phyloP scores from a whole-genome alignment of 2,888 invertebrate genomes.

The Sarcophaga variegata region DNA sequence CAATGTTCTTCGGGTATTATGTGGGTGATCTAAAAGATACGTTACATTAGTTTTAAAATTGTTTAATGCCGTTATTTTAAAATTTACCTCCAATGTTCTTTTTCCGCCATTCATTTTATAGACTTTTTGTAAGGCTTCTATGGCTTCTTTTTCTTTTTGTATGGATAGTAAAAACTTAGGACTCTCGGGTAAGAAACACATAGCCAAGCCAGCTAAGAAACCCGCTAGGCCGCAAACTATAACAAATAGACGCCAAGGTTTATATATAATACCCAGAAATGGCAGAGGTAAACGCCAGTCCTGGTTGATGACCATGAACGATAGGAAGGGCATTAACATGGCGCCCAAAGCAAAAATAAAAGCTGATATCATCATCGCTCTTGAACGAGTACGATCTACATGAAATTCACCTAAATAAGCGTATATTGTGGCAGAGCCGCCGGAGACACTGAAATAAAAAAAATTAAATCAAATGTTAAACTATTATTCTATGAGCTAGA shows the following conservation, averaged over 20 bases:
- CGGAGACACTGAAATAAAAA: slow-evolving; percentile 76
- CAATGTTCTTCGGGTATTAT: slow-evolving; percentile 72
- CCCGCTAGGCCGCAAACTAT: slow-evolving; percentile 77
- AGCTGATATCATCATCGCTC: slow-evolving; percentile 79
- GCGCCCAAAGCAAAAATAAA: slow-evolving; percentile 78
- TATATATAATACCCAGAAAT: slow-evolving; percentile 74
- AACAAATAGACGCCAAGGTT: slow-evolving; percentile 79
- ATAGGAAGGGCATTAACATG: slow-evolving; percentile 76
- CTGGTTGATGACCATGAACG: slow-evolving; percentile 77
- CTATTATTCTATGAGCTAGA: not conserved
- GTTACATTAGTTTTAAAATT: not conserved
- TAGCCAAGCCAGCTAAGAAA: slow-evolving; percentile 74
- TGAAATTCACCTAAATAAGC: slow-evolving; percentile 84
- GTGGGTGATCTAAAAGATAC: slow-evolving; percentile 68
- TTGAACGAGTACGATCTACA: slow-evolving; percentile 81
- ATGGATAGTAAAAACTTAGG: slow-evolving; percentile 78
- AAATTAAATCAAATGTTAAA: not conserved
- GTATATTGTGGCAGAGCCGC: slow-evolving; percentile 83
- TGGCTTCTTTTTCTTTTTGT: slow-evolving; percentile 74
- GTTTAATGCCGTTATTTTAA: not conserved
- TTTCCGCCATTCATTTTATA: slow-evolving; percentile 74
- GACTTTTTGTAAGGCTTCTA: slow-evolving; percentile 75
- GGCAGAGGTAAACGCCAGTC: slow-evolving; percentile 75
- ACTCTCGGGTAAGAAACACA: slow-evolving; percentile 77
- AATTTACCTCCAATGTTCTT: slow-evolving; percentile 69